Conservation (phyloP, 2,113 vertebrate genomes). For the Helogale parvula region DNA sequence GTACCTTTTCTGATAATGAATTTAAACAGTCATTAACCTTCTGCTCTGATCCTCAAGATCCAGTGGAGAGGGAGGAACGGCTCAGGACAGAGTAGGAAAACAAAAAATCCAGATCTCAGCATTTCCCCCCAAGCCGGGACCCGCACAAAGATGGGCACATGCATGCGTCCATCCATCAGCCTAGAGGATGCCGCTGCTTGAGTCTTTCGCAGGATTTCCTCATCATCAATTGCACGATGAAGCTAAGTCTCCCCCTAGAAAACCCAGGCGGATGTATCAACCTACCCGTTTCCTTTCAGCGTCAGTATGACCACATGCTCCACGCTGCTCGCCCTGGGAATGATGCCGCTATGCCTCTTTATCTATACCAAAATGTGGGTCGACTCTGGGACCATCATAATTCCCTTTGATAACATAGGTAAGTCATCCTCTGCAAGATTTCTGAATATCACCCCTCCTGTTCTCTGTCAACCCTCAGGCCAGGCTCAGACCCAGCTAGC, state of each 20-base stretch:
- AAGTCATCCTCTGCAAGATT: slow-evolving; percentile 53
- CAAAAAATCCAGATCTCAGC: neutral
- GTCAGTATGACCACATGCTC: slow-evolving; percentile 98
- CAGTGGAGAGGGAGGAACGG: neutral
- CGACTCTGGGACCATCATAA: slow-evolving; percentile 85
- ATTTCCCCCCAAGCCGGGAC: neutral
- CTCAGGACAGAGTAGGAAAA: neutral
- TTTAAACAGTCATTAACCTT: neutral
- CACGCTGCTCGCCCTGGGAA: slow-evolving; percentile 94
- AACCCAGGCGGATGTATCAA: neutral
- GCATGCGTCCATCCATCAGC: neutral
- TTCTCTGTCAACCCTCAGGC: neutral
- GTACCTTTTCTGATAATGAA: neutral
- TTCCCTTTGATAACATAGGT: slow-evolving; percentile 96
- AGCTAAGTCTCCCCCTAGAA: neutral
- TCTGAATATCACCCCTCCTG: neutral
- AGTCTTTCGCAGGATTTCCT: neutral
- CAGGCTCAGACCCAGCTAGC: neutral
- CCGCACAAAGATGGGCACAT: neutral
- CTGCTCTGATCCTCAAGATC: neutral
- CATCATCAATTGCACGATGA: neutral
- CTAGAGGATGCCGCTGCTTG: neutral
- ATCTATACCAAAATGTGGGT: slow-evolving; percentile 94
- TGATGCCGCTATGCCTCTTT: slow-evolving; percentile 97
- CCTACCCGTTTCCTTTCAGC: slow-evolving; percentile 84